Conservation (phyloP, 2,113 vertebrate species). For the Phoxinus phoxinus region DNA sequence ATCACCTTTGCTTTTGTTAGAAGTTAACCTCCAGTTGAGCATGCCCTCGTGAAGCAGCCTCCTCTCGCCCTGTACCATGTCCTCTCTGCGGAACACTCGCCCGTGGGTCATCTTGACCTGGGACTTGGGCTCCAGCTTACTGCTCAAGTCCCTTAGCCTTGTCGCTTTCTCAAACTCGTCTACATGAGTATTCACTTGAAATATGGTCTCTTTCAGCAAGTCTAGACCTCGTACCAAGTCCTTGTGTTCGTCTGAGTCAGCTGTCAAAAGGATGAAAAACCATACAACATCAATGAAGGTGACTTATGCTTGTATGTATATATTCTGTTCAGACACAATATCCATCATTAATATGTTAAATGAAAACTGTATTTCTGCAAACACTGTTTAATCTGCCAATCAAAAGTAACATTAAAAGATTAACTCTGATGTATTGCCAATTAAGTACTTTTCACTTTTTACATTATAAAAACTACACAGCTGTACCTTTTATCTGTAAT, state of each 20-base stretch:
- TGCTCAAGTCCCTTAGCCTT: slow-evolving; percentile 82
- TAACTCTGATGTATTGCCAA: too few relatives aligned
- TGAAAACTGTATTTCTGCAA: too few relatives aligned
- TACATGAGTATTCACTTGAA: slow-evolving; percentile 83
- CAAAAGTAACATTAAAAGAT: too few relatives aligned
- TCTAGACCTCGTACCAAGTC: slow-evolving; percentile 80
- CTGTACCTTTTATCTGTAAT: too few relatives aligned
- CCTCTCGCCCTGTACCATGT: slow-evolving; percentile 74
- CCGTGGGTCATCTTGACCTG: slow-evolving; percentile 82
- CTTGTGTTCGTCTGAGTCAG: slow-evolving; percentile 79
- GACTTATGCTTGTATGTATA: not conserved
- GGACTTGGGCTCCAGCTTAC: slow-evolving; percentile 84
- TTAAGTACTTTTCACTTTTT: too few relatives aligned
- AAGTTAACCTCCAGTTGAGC: slow-evolving; percentile 83
- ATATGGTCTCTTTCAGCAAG: slow-evolving; percentile 85
- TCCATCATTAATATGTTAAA: too few relatives aligned
- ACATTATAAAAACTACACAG: too few relatives aligned
- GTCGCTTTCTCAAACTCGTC: slow-evolving; percentile 78
- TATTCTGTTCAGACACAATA: too few relatives aligned
- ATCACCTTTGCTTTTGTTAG: slow-evolving; percentile 88
- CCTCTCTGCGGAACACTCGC: slow-evolving; percentile 80
- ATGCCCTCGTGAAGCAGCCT: slow-evolving; percentile 81
- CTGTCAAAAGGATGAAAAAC: slow-evolving; percentile 65
- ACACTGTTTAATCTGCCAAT: too few relatives aligned
- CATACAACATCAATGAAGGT: not conserved